Conservation (phyloP, 2,113 vertebrate genomes). For the Xyliphius kryptos region DNA sequence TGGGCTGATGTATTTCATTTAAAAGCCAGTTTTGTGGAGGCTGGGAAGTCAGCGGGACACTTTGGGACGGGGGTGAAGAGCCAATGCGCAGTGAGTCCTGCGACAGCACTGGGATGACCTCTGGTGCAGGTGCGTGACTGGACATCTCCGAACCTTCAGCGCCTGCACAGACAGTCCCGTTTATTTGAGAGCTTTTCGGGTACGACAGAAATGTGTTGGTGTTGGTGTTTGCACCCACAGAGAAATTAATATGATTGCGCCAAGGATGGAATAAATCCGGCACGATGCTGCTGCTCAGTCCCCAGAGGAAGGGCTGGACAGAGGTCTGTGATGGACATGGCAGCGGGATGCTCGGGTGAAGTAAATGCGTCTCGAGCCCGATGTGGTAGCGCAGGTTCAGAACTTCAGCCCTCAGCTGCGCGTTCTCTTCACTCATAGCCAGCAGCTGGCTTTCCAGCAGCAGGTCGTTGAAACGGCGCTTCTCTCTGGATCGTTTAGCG, state of each 20-base stretch:
- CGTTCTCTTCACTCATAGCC: slow-evolving; percentile 62
- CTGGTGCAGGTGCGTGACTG: slow-evolving; percentile 20
- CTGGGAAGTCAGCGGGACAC: slow-evolving; percentile 7
- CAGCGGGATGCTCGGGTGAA: not conserved
- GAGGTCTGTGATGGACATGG: not conserved
- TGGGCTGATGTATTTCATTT: slow-evolving; percentile 27
- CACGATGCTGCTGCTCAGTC: not conserved
- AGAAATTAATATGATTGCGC: not conserved
- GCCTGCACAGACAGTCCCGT: not conserved
- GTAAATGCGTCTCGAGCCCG: slow-evolving; percentile 2
- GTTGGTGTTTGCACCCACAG: not conserved
- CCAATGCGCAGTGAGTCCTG: slow-evolving; percentile 46
- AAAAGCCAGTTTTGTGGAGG: slow-evolving; percentile 39
- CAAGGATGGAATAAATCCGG: slow-evolving; percentile 10
- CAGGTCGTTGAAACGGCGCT: slow-evolving; percentile 53
- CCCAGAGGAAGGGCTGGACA: slow-evolving; percentile 16
- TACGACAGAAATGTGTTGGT: slow-evolving; percentile 12
- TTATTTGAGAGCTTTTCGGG: not conserved
- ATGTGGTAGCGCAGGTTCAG: slow-evolving; percentile 50
- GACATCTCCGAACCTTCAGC: not conserved
- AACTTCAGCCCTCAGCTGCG: slow-evolving; percentile 54
- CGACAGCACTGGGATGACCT: not conserved
- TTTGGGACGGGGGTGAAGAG: not conserved
- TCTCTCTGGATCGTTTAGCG: slow-evolving; percentile 62
- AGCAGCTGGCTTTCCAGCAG: slow-evolving; percentile 59